Evolutionary conservation across 2,113 vertebrate species (phyloP).

Genomic region (Manacus vitellinus): DNA sequence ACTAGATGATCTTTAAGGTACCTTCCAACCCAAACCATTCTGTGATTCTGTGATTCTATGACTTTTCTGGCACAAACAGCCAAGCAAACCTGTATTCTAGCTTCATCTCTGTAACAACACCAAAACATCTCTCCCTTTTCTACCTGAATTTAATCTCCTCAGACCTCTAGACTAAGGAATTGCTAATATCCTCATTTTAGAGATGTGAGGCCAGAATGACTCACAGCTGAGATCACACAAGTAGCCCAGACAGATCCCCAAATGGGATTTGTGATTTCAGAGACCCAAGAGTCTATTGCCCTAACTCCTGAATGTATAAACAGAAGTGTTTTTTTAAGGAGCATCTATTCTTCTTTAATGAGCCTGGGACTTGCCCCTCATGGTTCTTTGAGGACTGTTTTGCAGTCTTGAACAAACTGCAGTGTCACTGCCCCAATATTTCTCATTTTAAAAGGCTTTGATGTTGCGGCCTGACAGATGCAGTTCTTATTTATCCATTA

Average conservation of each 20-base stretch:
- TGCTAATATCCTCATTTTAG: background rate
- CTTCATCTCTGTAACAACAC: background rate
- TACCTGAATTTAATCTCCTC: background rate
- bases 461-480: background rate
- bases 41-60: background rate
- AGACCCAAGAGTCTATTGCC: background rate
- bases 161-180: background rate
- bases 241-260: background rate
- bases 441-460: background rate
- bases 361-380: background rate
- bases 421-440: background rate
- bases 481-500: background rate
- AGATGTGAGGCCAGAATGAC: background rate
- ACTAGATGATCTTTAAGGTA: background rate
- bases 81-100: background rate
- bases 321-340: background rate
- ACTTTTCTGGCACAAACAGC: background rate
- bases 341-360: background rate
- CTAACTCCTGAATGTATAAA: background rate
- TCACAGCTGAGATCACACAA: background rate
- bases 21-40: background rate
- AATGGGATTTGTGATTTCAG: background rate
- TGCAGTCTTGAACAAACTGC: background rate
- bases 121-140: background rate
- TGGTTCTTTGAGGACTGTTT: fast-evolving